These are phyloP conservation scores for Cactoblastis cactorum DNA, from an alignment of 2,888 invertebrate species.

Conservation along the genomic window DNA sequence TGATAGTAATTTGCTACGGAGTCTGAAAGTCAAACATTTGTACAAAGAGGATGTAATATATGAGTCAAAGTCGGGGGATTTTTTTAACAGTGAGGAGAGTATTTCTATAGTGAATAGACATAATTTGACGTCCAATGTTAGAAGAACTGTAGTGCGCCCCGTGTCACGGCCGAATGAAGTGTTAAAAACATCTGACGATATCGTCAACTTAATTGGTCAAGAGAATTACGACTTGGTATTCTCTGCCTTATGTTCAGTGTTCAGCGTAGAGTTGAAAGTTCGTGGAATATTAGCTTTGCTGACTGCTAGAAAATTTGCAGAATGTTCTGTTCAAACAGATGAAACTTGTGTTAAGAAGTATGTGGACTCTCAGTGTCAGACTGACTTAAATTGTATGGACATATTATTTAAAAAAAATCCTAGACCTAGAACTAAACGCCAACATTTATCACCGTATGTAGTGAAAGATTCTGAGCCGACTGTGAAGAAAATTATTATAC, in stretches of 20 bases:
- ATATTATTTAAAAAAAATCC: constrained; percentile 23
- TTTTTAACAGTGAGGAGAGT: constrained; percentile 40
- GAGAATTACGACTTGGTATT: constrained; percentile 53
- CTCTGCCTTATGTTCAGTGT: constrained; percentile 49
- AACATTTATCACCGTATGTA: constrained; percentile 40
- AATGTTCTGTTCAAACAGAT: neutral
- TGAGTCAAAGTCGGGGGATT: constrained; percentile 38
- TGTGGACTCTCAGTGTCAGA: constrained; percentile 34
- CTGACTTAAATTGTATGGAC: constrained; percentile 31
- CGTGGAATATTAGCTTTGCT: constrained; percentile 50
- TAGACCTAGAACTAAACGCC: constrained; percentile 28
- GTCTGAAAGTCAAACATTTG: constrained; percentile 2
- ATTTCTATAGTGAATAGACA: constrained; percentile 40
- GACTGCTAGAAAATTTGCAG: constrained; percentile 25
- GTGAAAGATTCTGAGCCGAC: constrained; percentile 31
- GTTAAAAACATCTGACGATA: constrained; percentile 47
- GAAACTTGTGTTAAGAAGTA: neutral
- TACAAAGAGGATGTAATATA: constrained; percentile 44
- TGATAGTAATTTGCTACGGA: constrained; percentile 10
- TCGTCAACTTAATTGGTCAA: constrained; percentile 54
- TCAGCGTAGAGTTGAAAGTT: constrained; percentile 51
- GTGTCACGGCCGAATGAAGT: constrained; percentile 24
- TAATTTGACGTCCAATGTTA: constrained; percentile 34
- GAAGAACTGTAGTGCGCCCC: constrained; percentile 40
- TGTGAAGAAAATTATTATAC: constrained; percentile 35